A percentile compares a stretch with the other conserved stretches of the same genome.
Conservation (phyloP, 1,140 invertebrate genomes). For the Halesus radiatus region DNA sequence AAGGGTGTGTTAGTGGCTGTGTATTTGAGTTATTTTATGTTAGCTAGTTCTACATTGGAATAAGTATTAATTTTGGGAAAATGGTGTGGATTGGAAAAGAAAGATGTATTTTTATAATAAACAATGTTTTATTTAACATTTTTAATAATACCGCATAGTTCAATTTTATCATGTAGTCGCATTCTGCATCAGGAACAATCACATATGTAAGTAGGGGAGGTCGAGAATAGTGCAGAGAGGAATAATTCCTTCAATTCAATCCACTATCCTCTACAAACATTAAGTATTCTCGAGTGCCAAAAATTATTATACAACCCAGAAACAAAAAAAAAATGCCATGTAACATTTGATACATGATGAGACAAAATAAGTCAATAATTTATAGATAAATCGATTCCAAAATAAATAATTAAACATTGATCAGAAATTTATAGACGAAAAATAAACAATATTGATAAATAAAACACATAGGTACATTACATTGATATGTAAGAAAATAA, state of each 20-base stretch:
- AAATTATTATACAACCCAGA: slow-evolving; percentile 33
- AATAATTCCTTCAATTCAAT: neutral
- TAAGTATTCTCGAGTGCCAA: slow-evolving; percentile 14
- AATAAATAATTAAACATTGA: slow-evolving; percentile 9
- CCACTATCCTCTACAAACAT: slow-evolving; percentile 15
- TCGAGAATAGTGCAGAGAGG: neutral
- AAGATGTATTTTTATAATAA: slow-evolving; percentile 50
- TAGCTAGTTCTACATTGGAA: too few relatives aligned
- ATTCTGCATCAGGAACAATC: slow-evolving; percentile 54
- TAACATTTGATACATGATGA: slow-evolving; percentile 43
- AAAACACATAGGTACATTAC: neutral
- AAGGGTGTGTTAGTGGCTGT: neutral
- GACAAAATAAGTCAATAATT: slow-evolving; percentile 26
- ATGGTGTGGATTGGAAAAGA: slow-evolving; percentile 6
- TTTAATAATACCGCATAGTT: slow-evolving; percentile 54
- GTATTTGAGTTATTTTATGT: too few relatives aligned
- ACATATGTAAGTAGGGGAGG: slow-evolving; percentile 39
- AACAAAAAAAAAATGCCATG: slow-evolving; percentile 10
- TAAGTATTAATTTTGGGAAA: too few relatives aligned
- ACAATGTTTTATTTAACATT: slow-evolving; percentile 57
- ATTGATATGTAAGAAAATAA: slow-evolving; percentile 24
- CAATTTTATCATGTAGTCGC: slow-evolving; percentile 50
- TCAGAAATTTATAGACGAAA: slow-evolving; percentile 28
- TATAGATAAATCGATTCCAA: slow-evolving; percentile 20
- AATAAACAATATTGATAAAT: slow-evolving; percentile 26